A percentile compares a stretch with the other conserved stretches of the same genome.
phyloP scores from a whole-genome alignment of 2,797 vertebrate genomes.

The Chaenodraco wilsoni region DNA sequence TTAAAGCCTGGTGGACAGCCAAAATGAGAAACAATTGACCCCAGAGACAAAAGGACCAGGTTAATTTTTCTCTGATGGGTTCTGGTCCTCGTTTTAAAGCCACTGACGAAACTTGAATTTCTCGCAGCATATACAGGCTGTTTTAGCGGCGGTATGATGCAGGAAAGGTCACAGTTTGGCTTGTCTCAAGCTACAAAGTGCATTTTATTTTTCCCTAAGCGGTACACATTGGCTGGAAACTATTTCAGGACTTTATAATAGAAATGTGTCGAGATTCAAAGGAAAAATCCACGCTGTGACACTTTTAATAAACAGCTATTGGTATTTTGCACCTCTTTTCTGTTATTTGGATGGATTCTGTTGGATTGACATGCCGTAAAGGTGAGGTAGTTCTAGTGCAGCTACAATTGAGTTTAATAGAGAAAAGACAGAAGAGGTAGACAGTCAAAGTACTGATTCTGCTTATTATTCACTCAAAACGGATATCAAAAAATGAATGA shows the following conservation, averaged over 20 bases:
- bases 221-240: slow-evolving; percentile 69
- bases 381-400: slow-evolving; percentile 18
- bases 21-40: background rate
- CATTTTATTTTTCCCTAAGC: slow-evolving; percentile 26
- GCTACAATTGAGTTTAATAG: slow-evolving; percentile 12
- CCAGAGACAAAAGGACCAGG: slow-evolving; percentile 40
- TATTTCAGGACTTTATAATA: slow-evolving; percentile 44
- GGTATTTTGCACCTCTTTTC: background rate
- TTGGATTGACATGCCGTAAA: background rate
- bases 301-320: slow-evolving; percentile 4
- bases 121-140: slow-evolving; percentile 40
- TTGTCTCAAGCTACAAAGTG: slow-evolving; percentile 22
- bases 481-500: background rate
- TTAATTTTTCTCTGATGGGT: background rate
- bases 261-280: slow-evolving; percentile 41
- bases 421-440: background rate
- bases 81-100: slow-evolving; percentile 36
- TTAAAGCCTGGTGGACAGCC: slow-evolving; percentile 2
- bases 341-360: slow-evolving; percentile 9
- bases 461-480: background rate
- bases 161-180: background rate
- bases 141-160: slow-evolving; percentile 4
- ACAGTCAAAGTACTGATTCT: background rate
- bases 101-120: slow-evolving; percentile 62
- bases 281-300: slow-evolving; percentile 47